Conservation (phyloP, 2,113 vertebrate genomes). For the Theristicus caerulescens region DNA sequence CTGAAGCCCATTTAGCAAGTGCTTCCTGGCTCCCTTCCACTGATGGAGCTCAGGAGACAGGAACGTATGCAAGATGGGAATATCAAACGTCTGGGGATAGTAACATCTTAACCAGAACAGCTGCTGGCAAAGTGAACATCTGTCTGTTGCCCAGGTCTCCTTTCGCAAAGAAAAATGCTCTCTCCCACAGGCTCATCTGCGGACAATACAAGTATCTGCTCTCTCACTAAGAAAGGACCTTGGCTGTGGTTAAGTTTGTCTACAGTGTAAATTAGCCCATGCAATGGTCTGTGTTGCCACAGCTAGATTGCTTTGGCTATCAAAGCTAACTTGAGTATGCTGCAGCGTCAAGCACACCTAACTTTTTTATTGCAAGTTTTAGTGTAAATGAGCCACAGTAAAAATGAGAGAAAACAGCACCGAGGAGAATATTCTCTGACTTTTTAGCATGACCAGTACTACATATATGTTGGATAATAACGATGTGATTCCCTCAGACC, state of each 20-base stretch:
- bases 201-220: neutral
- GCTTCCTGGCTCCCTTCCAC: neutral
- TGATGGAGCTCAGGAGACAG: neutral
- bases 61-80: neutral
- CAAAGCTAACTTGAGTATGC: neutral
- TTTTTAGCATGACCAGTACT: neutral
- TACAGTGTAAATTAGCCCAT: neutral
- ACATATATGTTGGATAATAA: neutral
- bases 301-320: neutral
- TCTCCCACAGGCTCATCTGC: neutral
- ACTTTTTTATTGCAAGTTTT: neutral
- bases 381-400: neutral
- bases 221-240: neutral
- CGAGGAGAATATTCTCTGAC: neutral
- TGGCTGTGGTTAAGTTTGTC: neutral
- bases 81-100: neutral
- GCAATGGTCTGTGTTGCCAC: neutral
- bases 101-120: constrained; percentile 7
- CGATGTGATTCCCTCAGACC: neutral
- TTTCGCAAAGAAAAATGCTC: neutral
- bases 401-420: neutral
- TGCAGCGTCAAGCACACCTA: neutral
- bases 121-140: neutral
- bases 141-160: neutral
- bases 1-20: neutral